Percentiles rank a stretch among this genome's conserved stretches.
These are phyloP conservation scores for Drosophila takahashii DNA, from an alignment of 1,140 invertebrate genomes.

Conservation along the genomic window DNA sequence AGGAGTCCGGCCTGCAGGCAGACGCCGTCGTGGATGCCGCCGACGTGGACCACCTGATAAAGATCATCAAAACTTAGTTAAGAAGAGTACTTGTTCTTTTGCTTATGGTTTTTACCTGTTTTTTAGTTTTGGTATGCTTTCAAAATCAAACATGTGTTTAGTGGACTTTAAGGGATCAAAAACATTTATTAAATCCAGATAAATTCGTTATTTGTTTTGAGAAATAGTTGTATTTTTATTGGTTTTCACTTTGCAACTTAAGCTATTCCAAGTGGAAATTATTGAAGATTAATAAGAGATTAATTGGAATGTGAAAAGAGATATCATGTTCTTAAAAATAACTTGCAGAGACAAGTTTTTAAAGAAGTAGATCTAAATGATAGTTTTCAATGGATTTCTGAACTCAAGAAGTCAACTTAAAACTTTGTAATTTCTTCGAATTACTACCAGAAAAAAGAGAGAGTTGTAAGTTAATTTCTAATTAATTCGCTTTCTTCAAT, in stretches of 20 bases:
- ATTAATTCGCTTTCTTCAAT: neutral
- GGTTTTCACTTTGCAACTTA: too few relatives aligned
- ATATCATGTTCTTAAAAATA: neutral
- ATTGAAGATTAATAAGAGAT: too few relatives aligned
- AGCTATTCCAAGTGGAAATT: too few relatives aligned
- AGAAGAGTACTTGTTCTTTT: neutral
- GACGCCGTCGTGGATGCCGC: slow-evolving; percentile 14
- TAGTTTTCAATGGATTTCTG: neutral
- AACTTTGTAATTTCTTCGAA: too few relatives aligned
- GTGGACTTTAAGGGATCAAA: neutral
- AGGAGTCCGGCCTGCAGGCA: slow-evolving; percentile 20
- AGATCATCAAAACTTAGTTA: slow-evolving; percentile 23
- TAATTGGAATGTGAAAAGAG: too few relatives aligned
- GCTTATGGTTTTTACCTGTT: slow-evolving; percentile 13
- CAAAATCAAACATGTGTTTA: slow-evolving; percentile 27
- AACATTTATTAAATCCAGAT: neutral
- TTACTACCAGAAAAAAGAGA: too few relatives aligned
- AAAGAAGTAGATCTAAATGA: neutral
- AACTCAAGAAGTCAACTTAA: too few relatives aligned
- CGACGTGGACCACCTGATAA: slow-evolving; percentile 18
- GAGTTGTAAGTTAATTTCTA: neutral
- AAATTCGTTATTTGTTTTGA: neutral
- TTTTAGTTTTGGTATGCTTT: slow-evolving; percentile 23
- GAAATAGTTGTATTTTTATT: neutral
- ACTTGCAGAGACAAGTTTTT: neutral